Conservation (phyloP, 2,888 invertebrate genomes). For the Lacanobia oleracea region DNA sequence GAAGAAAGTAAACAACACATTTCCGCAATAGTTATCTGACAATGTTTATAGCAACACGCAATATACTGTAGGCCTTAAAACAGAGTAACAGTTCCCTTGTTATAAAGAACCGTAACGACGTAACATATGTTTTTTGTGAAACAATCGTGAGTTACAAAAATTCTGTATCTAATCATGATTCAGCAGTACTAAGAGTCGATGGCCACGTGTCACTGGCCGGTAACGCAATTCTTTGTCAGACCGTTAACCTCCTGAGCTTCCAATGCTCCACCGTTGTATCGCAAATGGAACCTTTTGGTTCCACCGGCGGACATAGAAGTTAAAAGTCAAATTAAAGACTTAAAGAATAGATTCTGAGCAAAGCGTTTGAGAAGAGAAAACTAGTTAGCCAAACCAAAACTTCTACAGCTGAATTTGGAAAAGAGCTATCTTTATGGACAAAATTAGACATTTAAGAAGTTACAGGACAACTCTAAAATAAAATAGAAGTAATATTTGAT, state of each 20-base stretch:
- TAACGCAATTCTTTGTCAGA: constrained; percentile 26
- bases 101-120: constrained; percentile 26
- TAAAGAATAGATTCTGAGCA: constrained; percentile 3
- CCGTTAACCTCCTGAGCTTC: too few species aligned
- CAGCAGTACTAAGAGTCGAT: constrained; percentile 36
- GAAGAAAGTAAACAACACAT: constrained; percentile 51
- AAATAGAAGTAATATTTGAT: not conserved
- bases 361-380: not conserved
- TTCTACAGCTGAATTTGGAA: not conserved
- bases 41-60: constrained; percentile 26
- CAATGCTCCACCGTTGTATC: too few species aligned
- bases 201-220: constrained; percentile 45
- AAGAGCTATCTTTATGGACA: not conserved
- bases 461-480: not conserved
- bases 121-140: constrained; percentile 34
- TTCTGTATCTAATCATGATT: constrained; percentile 46
- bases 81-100: constrained; percentile 3
- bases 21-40: constrained; percentile 32
- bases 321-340: constrained; percentile 34
- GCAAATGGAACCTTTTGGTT: too few species aligned
- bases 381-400: not conserved
- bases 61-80: constrained; percentile 24
- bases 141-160: constrained; percentile 46
- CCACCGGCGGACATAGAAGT: too few species aligned
- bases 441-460: not conserved